phyloP scores from a whole-genome alignment of 2,113 vertebrate genomes.

The Pomatorhinus ruficollis region DNA sequence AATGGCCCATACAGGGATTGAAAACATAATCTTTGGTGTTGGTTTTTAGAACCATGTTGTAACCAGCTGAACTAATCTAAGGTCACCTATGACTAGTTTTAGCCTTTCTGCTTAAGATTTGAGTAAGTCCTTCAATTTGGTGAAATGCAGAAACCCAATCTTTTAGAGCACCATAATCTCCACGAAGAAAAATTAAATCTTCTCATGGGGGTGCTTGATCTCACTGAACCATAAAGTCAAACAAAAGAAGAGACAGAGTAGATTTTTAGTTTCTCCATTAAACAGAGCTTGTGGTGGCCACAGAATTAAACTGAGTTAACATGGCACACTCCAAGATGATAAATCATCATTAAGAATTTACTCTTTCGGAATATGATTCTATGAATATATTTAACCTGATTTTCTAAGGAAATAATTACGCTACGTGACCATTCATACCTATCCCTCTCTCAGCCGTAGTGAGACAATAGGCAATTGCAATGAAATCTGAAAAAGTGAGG shows the following conservation, averaged over 20 bases:
- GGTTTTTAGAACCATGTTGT: background rate
- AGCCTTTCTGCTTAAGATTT: background rate
- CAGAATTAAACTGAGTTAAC: background rate
- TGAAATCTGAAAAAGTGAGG: background rate
- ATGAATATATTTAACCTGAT: background rate
- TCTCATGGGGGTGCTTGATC: background rate
- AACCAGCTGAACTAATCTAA: background rate
- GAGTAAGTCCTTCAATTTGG: background rate
- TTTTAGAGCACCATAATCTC: background rate
- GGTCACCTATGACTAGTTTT: background rate
- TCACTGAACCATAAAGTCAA: background rate
- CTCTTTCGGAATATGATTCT: background rate
- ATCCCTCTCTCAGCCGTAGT: background rate
- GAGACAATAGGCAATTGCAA: background rate
- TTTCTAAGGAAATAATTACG: background rate
- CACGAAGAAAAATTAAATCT: background rate
- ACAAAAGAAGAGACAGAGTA: background rate
- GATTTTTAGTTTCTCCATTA: background rate
- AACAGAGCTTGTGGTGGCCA: background rate
- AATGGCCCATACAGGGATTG: background rate
- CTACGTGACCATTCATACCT: background rate
- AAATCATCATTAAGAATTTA: background rate
- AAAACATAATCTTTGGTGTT: background rate
- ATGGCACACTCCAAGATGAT: background rate
- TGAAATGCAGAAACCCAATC: background rate